These are phyloP conservation scores for Anguilla anguilla DNA, from an alignment of 2,797 vertebrate genomes.

Conservation along the genomic window DNA sequence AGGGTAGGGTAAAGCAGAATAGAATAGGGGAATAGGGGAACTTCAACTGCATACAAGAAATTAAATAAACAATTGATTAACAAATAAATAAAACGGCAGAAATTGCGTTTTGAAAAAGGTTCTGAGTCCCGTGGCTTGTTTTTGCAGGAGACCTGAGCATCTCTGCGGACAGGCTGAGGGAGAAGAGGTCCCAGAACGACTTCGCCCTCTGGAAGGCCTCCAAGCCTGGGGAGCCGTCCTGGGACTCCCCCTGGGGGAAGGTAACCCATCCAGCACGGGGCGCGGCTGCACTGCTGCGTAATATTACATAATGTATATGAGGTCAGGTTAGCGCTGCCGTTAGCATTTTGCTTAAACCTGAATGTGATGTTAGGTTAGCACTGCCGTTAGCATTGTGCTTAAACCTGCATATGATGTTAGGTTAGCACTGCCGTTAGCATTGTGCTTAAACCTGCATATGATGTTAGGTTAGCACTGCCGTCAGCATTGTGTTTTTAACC, in stretches of 20 bases:
- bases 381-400: too few species aligned
- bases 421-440: too few species aligned
- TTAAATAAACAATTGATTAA: background rate
- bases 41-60: background rate
- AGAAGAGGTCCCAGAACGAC: conserved; percentile 91
- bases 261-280: conserved; percentile 58
- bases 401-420: background rate
- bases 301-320: background rate
- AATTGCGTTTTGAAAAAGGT: background rate
- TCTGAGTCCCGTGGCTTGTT: background rate
- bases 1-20: too few species aligned
- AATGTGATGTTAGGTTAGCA: too few species aligned
- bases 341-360: background rate
- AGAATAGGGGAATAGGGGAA: too few species aligned
- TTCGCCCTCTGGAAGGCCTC: conserved; percentile 97
- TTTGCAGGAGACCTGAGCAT: conserved; percentile 89
- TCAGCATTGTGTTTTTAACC: background rate
- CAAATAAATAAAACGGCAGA: background rate
- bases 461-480: background rate
- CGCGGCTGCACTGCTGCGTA: background rate
- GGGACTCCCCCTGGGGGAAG: conserved; percentile 96
- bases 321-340: too few species aligned
- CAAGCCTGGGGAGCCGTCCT: conserved; percentile 93
- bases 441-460: background rate
- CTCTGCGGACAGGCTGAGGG: conserved; percentile 85